Evolutionary conservation across 2,797 vertebrate species (phyloP).

Genomic region (Enteromius argenteus): DNA sequence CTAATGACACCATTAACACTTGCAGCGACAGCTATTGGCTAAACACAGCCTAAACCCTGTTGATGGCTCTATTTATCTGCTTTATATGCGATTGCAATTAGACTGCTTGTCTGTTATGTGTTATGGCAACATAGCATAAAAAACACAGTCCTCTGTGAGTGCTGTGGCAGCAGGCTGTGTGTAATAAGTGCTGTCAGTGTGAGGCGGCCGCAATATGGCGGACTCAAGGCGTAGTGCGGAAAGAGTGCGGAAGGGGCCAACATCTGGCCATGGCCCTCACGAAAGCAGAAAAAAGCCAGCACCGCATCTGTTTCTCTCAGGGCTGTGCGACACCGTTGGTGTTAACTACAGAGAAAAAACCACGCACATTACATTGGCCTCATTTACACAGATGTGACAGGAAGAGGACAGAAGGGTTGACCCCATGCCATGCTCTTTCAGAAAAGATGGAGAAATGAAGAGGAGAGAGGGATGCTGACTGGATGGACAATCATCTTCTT

Average conservation of each 20-base stretch:
- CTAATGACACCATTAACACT: constrained; percentile 48
- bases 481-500: neutral
- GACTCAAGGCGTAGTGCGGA: constrained; percentile 73
- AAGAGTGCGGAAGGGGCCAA: constrained; percentile 72
- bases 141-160: constrained; percentile 37
- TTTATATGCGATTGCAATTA: constrained; percentile 43
- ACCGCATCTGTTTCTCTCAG: constrained; percentile 91
- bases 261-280: constrained; percentile 84
- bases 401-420: constrained; percentile 41
- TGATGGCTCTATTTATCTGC: constrained; percentile 47
- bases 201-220: constrained; percentile 82
- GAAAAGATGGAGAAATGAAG: constrained; percentile 40
- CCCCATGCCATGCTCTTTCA: constrained; percentile 38
- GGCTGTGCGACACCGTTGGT: constrained; percentile 87
- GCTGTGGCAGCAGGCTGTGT: constrained; percentile 35
- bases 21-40: constrained; percentile 40
- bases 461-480: constrained; percentile 27
- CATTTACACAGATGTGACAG: constrained; percentile 57
- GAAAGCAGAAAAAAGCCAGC: constrained; percentile 78
- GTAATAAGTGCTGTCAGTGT: constrained; percentile 83
- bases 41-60: constrained; percentile 49
- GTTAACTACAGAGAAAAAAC: constrained; percentile 82
- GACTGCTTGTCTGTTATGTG: constrained; percentile 36
- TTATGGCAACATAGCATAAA: constrained; percentile 49
- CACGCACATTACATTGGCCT: constrained; percentile 39